phyloP scores from a whole-genome alignment of 1,140 invertebrate species.

The Drosophila sulfurigaster region DNA sequence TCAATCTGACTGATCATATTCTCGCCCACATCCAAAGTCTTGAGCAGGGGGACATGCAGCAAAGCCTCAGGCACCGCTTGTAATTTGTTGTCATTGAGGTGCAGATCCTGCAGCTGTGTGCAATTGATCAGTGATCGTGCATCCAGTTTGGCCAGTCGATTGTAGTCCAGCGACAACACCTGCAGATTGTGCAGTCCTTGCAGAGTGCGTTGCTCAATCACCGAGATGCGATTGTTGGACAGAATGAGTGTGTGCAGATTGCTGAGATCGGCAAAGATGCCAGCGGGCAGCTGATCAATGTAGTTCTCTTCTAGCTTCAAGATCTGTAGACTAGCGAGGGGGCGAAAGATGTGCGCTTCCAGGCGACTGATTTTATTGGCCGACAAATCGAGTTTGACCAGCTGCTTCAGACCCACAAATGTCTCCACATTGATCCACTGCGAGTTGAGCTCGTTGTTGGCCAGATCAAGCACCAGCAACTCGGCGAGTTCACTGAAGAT shows the following conservation, averaged over 20 bases:
- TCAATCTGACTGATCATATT: constrained; percentile 94
- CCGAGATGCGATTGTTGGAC: constrained; percentile 93
- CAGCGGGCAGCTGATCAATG: constrained; percentile 92
- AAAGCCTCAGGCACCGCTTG: constrained; percentile 93
- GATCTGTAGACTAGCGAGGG: constrained; percentile 92
- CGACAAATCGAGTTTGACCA: constrained; percentile 93
- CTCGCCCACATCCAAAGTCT: constrained; percentile 94
- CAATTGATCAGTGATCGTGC: constrained; percentile 93
- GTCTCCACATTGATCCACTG: constrained; percentile 95
- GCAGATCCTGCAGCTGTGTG: constrained; percentile 93
- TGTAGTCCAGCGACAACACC: constrained; percentile 93
- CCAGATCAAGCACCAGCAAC: constrained; percentile 92
- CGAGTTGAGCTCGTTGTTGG: constrained; percentile 93
- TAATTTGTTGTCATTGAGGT: constrained; percentile 95
- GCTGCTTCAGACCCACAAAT: constrained; percentile 92
- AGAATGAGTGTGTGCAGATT: constrained; percentile 94
- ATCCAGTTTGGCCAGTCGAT: constrained; percentile 91
- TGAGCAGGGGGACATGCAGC: constrained; percentile 91
- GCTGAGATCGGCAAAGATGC: constrained; percentile 92
- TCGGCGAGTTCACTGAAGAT: constrained; percentile 93
- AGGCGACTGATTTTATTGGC: constrained; percentile 92
- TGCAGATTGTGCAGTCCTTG: constrained; percentile 91
- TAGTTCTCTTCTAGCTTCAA: constrained; percentile 93
- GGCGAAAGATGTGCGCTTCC: constrained; percentile 92
- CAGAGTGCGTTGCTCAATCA: constrained; percentile 91